Base-by-base conservation (phyloP, 2,888 invertebrate genomes). In the Halictus quadricinctus region DNA sequence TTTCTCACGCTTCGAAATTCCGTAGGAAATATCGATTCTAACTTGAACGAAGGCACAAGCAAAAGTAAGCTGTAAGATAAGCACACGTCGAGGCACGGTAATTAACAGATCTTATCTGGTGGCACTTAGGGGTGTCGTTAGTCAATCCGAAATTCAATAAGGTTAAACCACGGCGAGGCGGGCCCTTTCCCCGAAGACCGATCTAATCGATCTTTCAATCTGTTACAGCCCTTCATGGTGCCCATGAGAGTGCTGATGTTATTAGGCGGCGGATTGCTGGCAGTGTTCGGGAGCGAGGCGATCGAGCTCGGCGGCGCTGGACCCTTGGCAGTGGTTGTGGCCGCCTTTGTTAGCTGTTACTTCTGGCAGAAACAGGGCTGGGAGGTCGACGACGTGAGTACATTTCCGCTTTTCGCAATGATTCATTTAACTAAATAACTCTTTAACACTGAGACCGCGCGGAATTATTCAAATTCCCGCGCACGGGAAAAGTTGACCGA, bases 281-380 rank as follows among this genome's bases (percentile, higher is more conserved):
- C 98, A 2, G 97, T 99, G 76, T 97, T 99, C 91, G 98, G 98
- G 18, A 98, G 98, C 89, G 97, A 98, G 90, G 95, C 96, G 83
- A 95, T 98, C 82, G 98, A 94, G 54, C 95, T 96, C 86, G 96
- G 96, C 7, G 97, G 97, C 83, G 96, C 97, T 92, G 97, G 98
- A 25, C 98, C 99, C 6, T 95, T 99, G 66, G 98, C 96, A 8
- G 97, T 97, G 21, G 97, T 98, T 7, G 96, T 97, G 12, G 97
- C 97, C 7, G 97, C 98, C 0, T 98, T 98, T 93, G 96, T 97
- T 77, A 97, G 98, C 43, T 96, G 97, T 90, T 96, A 97, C 90
- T 97, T 97, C 92, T 98, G 98, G 98, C 96, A 97, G 72, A 96
- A 96, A 84, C 97, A 97, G 90, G 98, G 98, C 70, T 98, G 98